Conservation (phyloP, 2,113 vertebrate species). For the Paracanthobrama guichenoti region DNA sequence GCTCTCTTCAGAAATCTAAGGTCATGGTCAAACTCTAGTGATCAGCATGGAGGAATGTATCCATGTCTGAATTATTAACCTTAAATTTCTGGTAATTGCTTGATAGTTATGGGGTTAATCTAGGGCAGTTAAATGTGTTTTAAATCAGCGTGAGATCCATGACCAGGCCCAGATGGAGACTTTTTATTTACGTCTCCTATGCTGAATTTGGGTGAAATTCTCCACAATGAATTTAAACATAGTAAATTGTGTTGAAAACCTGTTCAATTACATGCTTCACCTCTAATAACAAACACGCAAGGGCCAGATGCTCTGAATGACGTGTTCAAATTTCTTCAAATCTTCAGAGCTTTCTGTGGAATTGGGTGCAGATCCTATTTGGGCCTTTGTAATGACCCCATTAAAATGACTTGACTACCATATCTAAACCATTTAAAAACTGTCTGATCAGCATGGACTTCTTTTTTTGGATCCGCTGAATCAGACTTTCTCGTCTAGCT, state of each 20-base stretch:
- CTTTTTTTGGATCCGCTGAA: constrained; percentile 52
- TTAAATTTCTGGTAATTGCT: neutral
- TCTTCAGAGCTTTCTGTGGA: neutral
- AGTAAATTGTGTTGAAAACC: neutral
- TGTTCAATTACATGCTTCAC: neutral
- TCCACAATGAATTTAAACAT: neutral
- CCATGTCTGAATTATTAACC: neutral
- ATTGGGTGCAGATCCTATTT: constrained; percentile 4
- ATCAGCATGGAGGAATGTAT: neutral
- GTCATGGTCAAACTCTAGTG: neutral
- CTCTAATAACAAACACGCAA: constrained; percentile 3
- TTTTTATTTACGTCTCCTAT: neutral
- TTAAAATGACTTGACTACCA: constrained; percentile 32
- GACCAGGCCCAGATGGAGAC: neutral
- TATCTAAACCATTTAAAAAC: constrained; percentile 37
- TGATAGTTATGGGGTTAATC: neutral
- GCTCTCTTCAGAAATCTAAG: constrained; percentile 36
- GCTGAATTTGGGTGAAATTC: neutral
- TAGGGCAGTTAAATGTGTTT: constrained; percentile 12
- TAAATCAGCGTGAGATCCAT: neutral
- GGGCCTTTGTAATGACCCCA: neutral
- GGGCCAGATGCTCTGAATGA: neutral
- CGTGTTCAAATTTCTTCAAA: neutral
- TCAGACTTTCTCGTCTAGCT: constrained; percentile 35
- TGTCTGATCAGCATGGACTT: constrained; percentile 44